Evolutionary conservation across 2,888 invertebrate species (phyloP).

Genomic region (Orchestes rusci): DNA sequence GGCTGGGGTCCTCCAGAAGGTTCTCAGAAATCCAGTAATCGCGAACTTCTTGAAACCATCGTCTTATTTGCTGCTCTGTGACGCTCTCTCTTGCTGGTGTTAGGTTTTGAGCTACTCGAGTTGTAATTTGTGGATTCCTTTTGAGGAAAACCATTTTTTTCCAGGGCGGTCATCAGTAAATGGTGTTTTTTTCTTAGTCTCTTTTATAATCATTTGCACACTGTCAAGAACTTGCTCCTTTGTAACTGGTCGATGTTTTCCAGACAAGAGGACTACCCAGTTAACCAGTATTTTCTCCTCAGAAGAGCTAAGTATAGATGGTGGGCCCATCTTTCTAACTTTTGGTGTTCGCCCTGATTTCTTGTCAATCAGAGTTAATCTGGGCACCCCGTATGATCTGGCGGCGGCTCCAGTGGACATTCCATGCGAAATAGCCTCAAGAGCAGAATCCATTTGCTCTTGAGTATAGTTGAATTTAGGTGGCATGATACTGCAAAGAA

Average conservation of each 20-base stretch:
- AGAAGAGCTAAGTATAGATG: too few relatives aligned
- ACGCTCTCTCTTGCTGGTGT: constrained; percentile 22
- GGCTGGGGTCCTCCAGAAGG: constrained; percentile 7
- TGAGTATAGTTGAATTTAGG: too few relatives aligned
- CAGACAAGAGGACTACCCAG: background rate
- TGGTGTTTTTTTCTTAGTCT: background rate
- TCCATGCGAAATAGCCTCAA: too few relatives aligned
- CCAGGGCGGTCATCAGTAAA: background rate
- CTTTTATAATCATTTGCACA: background rate
- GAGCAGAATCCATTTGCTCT: too few relatives aligned
- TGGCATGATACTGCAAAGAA: too few relatives aligned
- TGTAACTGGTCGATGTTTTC: background rate
- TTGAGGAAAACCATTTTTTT: constrained; percentile 11
- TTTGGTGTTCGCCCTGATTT: too few relatives aligned
- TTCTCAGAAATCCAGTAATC: constrained; percentile 5
- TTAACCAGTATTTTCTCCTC: too few relatives aligned
- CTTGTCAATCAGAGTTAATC: too few relatives aligned
- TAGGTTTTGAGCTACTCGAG: constrained; percentile 19
- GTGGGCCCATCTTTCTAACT: too few relatives aligned
- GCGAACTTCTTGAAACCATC: constrained; percentile 26
- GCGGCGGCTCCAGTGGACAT: too few relatives aligned
- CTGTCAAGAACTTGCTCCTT: background rate
- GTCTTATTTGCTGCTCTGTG: constrained; percentile 22
- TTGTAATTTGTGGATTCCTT: constrained; percentile 15
- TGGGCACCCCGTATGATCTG: too few relatives aligned